A percentile compares a stretch with the other conserved stretches of the same genome.
Conservation (phyloP, 2,113 vertebrate genomes). For the Triplophysa siluroides region DNA sequence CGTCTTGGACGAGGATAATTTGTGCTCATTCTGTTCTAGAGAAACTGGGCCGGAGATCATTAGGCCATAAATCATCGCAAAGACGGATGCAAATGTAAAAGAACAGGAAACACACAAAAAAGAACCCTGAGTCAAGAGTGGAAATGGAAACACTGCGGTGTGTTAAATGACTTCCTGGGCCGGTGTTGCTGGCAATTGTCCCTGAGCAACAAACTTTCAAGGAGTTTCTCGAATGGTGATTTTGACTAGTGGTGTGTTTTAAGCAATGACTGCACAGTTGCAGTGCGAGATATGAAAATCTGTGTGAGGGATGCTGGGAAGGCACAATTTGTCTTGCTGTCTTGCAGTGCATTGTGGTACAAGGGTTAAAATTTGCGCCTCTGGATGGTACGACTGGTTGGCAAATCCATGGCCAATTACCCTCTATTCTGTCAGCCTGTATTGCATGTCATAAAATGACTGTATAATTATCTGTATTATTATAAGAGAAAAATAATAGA, state of each 20-base stretch:
- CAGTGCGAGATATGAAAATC: neutral
- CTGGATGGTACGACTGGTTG: neutral
- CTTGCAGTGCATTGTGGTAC: neutral
- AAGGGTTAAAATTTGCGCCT: neutral
- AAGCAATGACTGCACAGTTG: neutral
- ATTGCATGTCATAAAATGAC: too few species aligned
- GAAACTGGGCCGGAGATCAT: conserved; percentile 52
- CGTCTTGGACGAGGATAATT: conserved; percentile 54
- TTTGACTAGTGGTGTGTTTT: conserved; percentile 11
- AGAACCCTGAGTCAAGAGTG: conserved; percentile 36
- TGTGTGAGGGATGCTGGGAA: neutral
- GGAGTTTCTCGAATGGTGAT: neutral
- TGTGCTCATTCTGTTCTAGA: conserved; percentile 55
- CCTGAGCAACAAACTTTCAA: conserved; percentile 27
- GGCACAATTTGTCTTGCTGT: neutral
- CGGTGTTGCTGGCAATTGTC: conserved; percentile 9
- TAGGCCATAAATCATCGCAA: conserved; percentile 51
- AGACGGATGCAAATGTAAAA: conserved; percentile 43
- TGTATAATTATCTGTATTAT: too few species aligned
- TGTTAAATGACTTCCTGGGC: conserved; percentile 40
- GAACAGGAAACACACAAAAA: conserved; percentile 44
- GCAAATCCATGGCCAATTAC: too few species aligned
- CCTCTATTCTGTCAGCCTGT: too few species aligned
- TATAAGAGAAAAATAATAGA: too few species aligned
- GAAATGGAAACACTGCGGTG: conserved; percentile 21